A percentile compares a stretch with the other conserved stretches of the same genome.
These are phyloP conservation scores for Drosophila borealis DNA, from an alignment of 2,888 invertebrate species.

Conservation along the genomic window DNA sequence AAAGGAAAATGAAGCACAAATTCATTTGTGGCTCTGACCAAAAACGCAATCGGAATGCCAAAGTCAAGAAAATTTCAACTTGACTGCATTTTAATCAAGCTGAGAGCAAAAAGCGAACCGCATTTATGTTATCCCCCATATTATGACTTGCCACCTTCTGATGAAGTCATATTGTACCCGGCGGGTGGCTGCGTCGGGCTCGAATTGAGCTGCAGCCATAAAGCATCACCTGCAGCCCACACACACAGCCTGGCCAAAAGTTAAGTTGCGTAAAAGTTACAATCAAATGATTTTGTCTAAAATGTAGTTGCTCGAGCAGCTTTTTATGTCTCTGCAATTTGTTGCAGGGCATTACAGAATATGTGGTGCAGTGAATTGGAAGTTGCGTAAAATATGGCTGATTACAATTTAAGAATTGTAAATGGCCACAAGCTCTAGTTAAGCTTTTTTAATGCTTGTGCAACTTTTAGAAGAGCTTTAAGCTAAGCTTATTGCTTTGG, in stretches of 20 bases:
- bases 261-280: slow-evolving; percentile 51
- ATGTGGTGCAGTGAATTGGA: slow-evolving; percentile 13
- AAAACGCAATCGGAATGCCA: slow-evolving; percentile 44
- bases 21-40: slow-evolving; percentile 53
- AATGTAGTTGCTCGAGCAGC: slow-evolving; percentile 6
- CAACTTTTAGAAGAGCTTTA: background rate
- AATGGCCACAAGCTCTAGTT: background rate
- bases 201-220: slow-evolving; percentile 36
- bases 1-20: slow-evolving; percentile 41
- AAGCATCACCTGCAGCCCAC: slow-evolving; percentile 12
- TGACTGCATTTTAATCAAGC: slow-evolving; percentile 81
- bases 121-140: slow-evolving; percentile 40
- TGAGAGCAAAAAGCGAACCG: slow-evolving; percentile 47
- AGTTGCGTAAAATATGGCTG: background rate
- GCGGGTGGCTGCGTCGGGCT: background rate
- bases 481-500: no score
- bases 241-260: slow-evolving; percentile 3
- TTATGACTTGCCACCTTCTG: slow-evolving; percentile 33
- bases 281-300: slow-evolving; percentile 27
- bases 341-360: slow-evolving; percentile 18
- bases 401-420: background rate
- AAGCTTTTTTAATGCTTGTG: background rate
- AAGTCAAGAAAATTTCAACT: slow-evolving; percentile 69
- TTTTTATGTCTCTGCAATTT: slow-evolving; percentile 20
- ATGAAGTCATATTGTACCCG: slow-evolving; percentile 5